phyloP scores from a whole-genome alignment of 1,140 invertebrate species.

The Acyrthosiphon pisum region DNA sequence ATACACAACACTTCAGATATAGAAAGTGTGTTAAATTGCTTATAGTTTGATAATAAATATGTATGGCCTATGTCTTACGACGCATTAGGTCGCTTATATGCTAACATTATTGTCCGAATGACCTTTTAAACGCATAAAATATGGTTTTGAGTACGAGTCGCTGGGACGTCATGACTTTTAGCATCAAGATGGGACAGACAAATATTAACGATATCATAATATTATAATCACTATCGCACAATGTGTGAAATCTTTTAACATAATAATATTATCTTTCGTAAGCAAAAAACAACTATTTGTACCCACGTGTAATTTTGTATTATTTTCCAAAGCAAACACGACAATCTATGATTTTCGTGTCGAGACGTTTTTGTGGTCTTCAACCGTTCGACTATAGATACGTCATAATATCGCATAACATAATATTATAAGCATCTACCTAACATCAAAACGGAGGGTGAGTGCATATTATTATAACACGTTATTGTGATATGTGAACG shows the following conservation, averaged over 20 bases:
- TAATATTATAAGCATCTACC: too few relatives aligned
- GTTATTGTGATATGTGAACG: not conserved
- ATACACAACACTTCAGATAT: not conserved
- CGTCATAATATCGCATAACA: too few relatives aligned
- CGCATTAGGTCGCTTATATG: not conserved
- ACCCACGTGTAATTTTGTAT: not conserved
- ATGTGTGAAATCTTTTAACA: not conserved
- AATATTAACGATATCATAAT: not conserved
- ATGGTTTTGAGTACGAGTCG: not conserved
- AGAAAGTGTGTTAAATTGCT: not conserved
- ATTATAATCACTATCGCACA: not conserved
- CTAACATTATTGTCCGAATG: not conserved
- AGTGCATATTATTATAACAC: not conserved
- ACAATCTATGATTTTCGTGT: not conserved
- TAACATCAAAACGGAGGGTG: not conserved
- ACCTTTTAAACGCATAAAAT: not conserved
- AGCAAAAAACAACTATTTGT: not conserved
- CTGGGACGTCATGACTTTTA: not conserved
- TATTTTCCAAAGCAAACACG: not conserved
- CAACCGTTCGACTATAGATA: not conserved
- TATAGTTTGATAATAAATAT: not conserved
- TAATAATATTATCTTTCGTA: not conserved
- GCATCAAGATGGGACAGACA: not conserved
- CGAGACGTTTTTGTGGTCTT: not conserved
- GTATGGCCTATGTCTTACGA: not conserved